Percentiles rank a stretch among this genome's conserved stretches.
Conservation (phyloP, 30 jellyfish, hydroid and myxozoan genomes). For the Turritopsis dohrnii region DNA sequence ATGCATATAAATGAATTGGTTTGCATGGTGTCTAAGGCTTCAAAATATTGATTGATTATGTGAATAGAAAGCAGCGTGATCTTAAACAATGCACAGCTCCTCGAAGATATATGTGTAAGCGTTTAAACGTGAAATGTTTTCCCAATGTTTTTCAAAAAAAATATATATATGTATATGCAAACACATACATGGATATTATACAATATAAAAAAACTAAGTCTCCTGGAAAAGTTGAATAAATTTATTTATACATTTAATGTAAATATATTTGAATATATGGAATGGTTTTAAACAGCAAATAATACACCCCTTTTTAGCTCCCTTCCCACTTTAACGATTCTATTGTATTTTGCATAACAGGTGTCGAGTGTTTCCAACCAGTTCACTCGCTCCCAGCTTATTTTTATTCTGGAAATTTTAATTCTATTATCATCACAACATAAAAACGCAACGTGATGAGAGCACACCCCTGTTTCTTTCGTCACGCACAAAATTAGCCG, state of each 20-base stretch:
- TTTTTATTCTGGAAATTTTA: not conserved
- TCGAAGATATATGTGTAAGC: not conserved
- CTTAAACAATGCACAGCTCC: not conserved
- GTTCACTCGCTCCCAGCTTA: not conserved
- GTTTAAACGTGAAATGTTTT: not conserved
- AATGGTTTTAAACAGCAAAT: not conserved
- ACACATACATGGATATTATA: not conserved
- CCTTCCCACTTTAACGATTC: not conserved
- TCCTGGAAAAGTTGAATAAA: not conserved
- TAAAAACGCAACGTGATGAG: not conserved
- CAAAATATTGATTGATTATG: conserved; percentile 31
- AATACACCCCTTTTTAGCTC: not conserved
- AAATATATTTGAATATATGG: not conserved
- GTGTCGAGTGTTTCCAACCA: not conserved
- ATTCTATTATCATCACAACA: not conserved
- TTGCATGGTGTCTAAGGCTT: conserved; percentile 2
- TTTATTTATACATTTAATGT: no score
- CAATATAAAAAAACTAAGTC: not conserved
- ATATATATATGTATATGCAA: no score
- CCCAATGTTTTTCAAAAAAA: not conserved
- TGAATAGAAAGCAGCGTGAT: conserved; percentile 17
- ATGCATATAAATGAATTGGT: not conserved
- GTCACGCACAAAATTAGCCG: not conserved
- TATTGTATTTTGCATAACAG: not conserved
- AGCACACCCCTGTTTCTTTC: not conserved